A percentile compares a stretch with the other conserved stretches of the same genome.
Conservation (phyloP, 2,113 vertebrate genomes). For the Ptychochromis oligacanthus region DNA sequence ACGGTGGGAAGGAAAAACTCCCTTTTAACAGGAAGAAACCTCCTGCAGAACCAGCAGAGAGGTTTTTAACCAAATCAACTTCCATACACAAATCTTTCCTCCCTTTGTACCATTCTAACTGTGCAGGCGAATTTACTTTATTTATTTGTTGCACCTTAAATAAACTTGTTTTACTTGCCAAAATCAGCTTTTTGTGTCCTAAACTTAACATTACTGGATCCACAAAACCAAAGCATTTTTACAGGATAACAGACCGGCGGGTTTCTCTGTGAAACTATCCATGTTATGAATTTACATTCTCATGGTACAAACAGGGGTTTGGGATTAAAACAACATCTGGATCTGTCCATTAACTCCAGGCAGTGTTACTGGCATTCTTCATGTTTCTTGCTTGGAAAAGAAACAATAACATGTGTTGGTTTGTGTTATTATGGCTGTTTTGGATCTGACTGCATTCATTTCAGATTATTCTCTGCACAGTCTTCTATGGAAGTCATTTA, state of each 20-base stretch:
- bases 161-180: neutral
- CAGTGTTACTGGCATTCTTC: neutral
- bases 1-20: no score
- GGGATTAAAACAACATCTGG: conserved; percentile 9
- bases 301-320: neutral
- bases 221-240: neutral
- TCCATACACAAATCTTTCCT: neutral
- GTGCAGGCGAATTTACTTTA: no score
- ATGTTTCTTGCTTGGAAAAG: neutral
- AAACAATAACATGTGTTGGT: conserved; percentile 19
- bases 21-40: no score
- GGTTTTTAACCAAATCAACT: neutral
- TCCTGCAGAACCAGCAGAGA: no score
- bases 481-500: conserved; percentile 9
- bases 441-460: neutral
- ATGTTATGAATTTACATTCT: neutral
- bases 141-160: no score
- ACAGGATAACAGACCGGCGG: neutral
- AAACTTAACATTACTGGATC: neutral
- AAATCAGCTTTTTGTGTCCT: neutral
- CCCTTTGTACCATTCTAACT: neutral
- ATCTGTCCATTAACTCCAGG: neutral
- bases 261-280: neutral
- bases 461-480: neutral
- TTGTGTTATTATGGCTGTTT: neutral